A percentile compares a stretch with the other conserved stretches of the same genome.
phyloP scores from a whole-genome alignment of 2,113 vertebrate species.

The Sphaerodactylus townsendi region DNA sequence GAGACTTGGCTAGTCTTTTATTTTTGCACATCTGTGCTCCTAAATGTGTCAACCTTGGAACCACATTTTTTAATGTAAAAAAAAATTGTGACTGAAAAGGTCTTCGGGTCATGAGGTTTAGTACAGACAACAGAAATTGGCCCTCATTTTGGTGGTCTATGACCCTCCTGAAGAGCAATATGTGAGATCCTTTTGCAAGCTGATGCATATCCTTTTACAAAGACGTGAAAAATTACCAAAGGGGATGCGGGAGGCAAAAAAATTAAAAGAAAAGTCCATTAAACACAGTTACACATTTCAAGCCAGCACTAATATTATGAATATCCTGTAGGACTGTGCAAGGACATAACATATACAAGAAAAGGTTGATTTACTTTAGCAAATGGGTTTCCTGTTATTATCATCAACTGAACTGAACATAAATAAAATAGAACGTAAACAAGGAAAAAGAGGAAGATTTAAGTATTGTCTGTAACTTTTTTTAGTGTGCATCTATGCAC shows the following conservation, averaged over 20 bases:
- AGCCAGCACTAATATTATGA: neutral
- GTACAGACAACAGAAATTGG: no score
- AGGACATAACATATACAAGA: conserved; percentile 8
- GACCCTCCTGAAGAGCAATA: no score
- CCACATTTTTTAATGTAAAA: no score
- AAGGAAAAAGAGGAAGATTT: conserved; percentile 17
- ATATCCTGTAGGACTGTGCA: neutral
- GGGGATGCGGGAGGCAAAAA: neutral
- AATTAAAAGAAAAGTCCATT: neutral
- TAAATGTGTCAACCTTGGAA: no score
- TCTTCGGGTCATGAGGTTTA: no score
- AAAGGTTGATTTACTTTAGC: conserved; percentile 28
- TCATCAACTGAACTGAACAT: conserved; percentile 20
- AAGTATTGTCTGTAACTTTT: conserved; percentile 12
- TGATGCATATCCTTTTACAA: neutral
- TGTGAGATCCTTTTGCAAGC: neutral
- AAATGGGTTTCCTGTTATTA: conserved; percentile 35
- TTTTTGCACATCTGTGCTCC: no score
- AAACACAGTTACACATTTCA: neutral
- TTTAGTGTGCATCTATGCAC: conserved; percentile 18
- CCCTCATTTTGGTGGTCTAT: no score
- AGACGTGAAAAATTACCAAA: neutral
- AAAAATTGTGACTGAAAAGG: no score
- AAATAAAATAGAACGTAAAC: conserved; percentile 48
- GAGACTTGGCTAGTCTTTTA: no score